phyloP scores from a whole-genome alignment of 2,797 vertebrate genomes.

The Arctocebus calabarensis region DNA sequence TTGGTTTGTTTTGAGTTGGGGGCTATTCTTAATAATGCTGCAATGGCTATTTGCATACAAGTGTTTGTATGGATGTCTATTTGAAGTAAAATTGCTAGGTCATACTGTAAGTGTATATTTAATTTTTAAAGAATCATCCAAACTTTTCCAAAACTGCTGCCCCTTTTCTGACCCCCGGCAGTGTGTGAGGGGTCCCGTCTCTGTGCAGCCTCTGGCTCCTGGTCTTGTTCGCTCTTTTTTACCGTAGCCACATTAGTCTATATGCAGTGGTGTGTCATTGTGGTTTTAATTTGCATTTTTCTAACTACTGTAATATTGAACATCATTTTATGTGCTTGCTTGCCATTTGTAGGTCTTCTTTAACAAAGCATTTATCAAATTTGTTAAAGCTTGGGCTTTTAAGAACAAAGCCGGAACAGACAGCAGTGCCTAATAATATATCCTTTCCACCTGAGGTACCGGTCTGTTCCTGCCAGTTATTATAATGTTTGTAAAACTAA shows the following conservation, averaged over 20 bases:
- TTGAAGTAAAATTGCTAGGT: not conserved
- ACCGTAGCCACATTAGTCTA: not conserved
- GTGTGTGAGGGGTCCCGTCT: not conserved
- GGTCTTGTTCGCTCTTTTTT: not conserved
- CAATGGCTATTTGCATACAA: not conserved
- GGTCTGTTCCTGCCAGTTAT: not conserved
- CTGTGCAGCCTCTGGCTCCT: not conserved
- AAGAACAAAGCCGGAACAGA: not conserved
- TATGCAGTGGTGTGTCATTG: not conserved
- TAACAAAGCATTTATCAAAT: not conserved
- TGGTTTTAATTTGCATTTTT: not conserved
- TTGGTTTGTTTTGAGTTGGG: not conserved
- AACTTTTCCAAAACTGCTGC: not conserved
- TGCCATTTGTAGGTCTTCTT: not conserved
- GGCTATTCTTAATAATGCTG: not conserved
- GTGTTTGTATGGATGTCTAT: not conserved
- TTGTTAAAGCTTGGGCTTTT: not conserved
- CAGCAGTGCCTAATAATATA: not conserved
- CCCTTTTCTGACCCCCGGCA: not conserved
- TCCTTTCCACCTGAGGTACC: not conserved
- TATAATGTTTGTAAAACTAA: conserved; percentile 17
- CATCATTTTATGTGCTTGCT: not conserved
- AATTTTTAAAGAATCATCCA: not conserved
- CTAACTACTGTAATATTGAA: not conserved
- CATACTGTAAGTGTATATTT: not conserved